phyloP scores from a whole-genome alignment of 2,888 invertebrate genomes.

The Archips crataeganus region DNA sequence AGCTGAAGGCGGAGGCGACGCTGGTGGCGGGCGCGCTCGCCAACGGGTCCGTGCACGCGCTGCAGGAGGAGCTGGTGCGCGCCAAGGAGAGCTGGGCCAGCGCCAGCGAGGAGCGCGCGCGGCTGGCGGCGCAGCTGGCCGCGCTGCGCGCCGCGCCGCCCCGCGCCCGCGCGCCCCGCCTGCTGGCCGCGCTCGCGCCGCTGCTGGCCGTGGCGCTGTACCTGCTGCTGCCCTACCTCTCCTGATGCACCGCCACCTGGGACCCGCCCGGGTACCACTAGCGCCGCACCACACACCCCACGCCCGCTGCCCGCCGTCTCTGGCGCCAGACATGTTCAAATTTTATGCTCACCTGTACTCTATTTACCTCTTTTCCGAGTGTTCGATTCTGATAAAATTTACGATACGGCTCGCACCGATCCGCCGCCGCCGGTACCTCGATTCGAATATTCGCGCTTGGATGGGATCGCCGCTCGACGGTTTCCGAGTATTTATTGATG shows the following conservation, averaged over 20 bases:
- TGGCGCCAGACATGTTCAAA: constrained; percentile 38
- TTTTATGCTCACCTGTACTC: constrained; percentile 54
- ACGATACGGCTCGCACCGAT: constrained; percentile 47
- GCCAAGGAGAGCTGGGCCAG: constrained; percentile 91
- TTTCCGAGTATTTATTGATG: constrained; percentile 62
- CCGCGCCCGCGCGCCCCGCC: constrained; percentile 84
- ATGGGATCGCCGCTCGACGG: constrained; percentile 53
- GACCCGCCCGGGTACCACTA: constrained; percentile 82
- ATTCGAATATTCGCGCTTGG: constrained; percentile 57
- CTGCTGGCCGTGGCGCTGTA: constrained; percentile 85
- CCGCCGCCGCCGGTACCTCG: constrained; percentile 52
- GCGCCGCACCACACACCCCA: constrained; percentile 45
- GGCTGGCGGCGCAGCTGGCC: constrained; percentile 82
- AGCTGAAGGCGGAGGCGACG: constrained; percentile 37
- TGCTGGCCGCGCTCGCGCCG: constrained; percentile 86
- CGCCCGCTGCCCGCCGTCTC: constrained; percentile 41
- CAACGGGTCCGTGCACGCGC: constrained; percentile 86
- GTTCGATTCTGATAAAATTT: constrained; percentile 45
- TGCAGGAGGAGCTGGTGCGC: constrained; percentile 90
- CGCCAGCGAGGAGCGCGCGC: constrained; percentile 86
- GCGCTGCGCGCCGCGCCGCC: constrained; percentile 76
- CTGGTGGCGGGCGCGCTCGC: constrained; percentile 59
- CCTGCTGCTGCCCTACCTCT: constrained; percentile 85
- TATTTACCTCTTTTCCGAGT: constrained; percentile 45
- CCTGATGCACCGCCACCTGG: constrained; percentile 88